phyloP scores from a whole-genome alignment of 1,140 invertebrate species.

The Augochlora pura region DNA sequence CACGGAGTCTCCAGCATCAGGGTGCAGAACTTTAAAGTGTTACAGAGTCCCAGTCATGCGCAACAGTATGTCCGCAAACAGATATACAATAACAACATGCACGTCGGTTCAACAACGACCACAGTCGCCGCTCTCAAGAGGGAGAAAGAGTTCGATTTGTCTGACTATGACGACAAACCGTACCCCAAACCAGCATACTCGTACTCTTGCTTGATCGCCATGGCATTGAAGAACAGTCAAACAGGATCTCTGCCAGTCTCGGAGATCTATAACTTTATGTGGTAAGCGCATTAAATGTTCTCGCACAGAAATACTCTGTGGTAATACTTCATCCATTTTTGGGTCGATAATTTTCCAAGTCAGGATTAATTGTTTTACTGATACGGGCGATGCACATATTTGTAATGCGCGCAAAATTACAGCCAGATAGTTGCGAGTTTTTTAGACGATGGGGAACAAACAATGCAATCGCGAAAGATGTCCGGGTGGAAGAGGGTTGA shows the following conservation, averaged over 20 bases:
- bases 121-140: slow-evolving; percentile 66
- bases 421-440: background rate
- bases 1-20: slow-evolving; percentile 76
- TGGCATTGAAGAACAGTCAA: slow-evolving; percentile 97
- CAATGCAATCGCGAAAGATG: background rate
- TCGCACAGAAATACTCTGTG: background rate
- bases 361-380: too few relatives aligned
- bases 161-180: slow-evolving; percentile 83
- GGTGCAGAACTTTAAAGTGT: slow-evolving; percentile 78
- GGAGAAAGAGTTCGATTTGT: slow-evolving; percentile 71
- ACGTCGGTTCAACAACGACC: slow-evolving; percentile 70
- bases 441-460: background rate
- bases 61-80: slow-evolving; percentile 76
- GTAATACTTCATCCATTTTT: too few relatives aligned
- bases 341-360: too few relatives aligned
- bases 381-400: too few relatives aligned
- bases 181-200: slow-evolving; percentile 98
- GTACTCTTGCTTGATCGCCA: slow-evolving; percentile 97
- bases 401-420: background rate
- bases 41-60: slow-evolving; percentile 65
- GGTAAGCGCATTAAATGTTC: slow-evolving; percentile 83
- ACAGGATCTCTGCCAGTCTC: slow-evolving; percentile 97
- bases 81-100: slow-evolving; percentile 78
- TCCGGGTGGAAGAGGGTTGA: background rate
- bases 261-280: slow-evolving; percentile 99